Conservation (phyloP, 2,888 invertebrate genomes). For the Rhogogaster chlorosoma region DNA sequence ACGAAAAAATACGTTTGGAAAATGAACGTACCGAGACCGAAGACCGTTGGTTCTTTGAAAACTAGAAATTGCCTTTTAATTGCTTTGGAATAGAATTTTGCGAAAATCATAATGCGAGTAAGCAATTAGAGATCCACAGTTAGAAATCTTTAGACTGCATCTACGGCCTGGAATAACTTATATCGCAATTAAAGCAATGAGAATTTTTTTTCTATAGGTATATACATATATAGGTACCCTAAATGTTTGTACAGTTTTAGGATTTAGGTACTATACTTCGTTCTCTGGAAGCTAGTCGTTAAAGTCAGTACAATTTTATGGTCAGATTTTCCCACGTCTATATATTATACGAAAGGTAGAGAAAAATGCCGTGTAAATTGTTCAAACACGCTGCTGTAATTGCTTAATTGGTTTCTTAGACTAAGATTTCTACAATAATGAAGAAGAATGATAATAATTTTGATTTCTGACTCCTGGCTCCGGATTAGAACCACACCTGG, state of each 20-base stretch:
- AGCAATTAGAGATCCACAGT: neutral
- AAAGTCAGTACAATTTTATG: constrained; percentile 19
- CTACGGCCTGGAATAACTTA: neutral
- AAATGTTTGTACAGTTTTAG: neutral
- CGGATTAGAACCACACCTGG: neutral
- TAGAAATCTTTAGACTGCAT: neutral
- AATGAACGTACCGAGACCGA: neutral
- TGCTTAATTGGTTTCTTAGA: neutral
- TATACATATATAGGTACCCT: neutral
- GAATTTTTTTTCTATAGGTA: neutral
- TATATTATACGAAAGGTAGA: neutral
- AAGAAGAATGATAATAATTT: neutral
- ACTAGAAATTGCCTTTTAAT: neutral
- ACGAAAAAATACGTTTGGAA: neutral
- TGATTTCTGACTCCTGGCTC: neutral
- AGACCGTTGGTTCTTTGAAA: neutral
- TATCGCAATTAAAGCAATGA: neutral
- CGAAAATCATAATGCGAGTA: neutral
- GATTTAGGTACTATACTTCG: neutral
- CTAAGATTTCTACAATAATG: neutral
- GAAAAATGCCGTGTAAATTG: neutral
- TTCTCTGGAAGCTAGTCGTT: neutral
- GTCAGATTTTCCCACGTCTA: constrained; percentile 11
- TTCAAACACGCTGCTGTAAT: neutral
- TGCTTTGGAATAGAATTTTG: neutral